Conservation (phyloP, 2,888 invertebrate species). For the Caenorhabditis wallacei region DNA sequence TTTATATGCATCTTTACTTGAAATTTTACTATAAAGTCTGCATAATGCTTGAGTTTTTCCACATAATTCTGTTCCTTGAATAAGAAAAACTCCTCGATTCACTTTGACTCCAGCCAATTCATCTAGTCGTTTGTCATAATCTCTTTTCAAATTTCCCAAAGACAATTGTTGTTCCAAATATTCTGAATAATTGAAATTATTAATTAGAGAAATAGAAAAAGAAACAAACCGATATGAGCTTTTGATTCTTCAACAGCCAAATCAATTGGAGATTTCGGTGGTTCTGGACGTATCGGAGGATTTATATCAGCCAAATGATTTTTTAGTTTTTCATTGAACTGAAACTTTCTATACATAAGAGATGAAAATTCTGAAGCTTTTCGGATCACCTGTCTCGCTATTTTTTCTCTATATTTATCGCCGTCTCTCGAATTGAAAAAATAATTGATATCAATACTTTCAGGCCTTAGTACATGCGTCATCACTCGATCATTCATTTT, state of each 20-base stretch:
- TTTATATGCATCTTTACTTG: conserved; percentile 64
- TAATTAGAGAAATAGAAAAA: neutral
- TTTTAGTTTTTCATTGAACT: conserved; percentile 69
- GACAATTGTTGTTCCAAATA: conserved; percentile 49
- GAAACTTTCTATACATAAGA: conserved; percentile 42
- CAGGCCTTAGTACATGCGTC: conserved; percentile 65
- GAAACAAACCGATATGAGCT: conserved; percentile 54
- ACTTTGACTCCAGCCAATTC: conserved; percentile 54
- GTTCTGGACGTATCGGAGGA: conserved; percentile 40
- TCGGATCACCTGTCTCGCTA: conserved; percentile 61
- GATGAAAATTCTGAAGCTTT: neutral
- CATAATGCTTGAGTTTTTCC: conserved; percentile 70
- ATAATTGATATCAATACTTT: conserved; percentile 65
- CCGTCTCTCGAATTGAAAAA: conserved; percentile 68
- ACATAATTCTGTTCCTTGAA: conserved; percentile 67
- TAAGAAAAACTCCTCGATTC: conserved; percentile 58
- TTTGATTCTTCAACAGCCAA: conserved; percentile 51
- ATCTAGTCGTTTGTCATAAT: conserved; percentile 52
- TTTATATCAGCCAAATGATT: conserved; percentile 57
- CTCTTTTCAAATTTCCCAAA: conserved; percentile 44
- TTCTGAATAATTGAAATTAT: conserved; percentile 4
- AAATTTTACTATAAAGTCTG: conserved; percentile 63
- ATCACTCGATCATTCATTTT: conserved; percentile 65
- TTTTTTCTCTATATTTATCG: conserved; percentile 71
- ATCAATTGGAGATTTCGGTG: conserved; percentile 50